A percentile compares a stretch with the other conserved stretches of the same genome.
These are phyloP conservation scores for Helogale parvula DNA, from an alignment of 2,113 vertebrate genomes.

Conservation along the genomic window DNA sequence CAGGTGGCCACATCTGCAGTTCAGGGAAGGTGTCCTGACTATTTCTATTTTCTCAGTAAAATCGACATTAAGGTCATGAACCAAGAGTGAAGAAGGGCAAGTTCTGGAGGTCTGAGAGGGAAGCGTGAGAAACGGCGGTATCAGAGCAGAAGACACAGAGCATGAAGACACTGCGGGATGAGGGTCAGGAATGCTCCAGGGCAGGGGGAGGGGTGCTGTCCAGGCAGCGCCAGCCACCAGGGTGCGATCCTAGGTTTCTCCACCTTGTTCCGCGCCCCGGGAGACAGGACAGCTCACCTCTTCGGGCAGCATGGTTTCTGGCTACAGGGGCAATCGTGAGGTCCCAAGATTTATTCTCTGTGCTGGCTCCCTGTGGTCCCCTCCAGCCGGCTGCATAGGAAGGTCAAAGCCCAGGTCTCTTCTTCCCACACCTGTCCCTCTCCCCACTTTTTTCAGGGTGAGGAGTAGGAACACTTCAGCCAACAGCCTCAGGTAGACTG, in stretches of 20 bases:
- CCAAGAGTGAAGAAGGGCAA: neutral
- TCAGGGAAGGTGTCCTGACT: neutral
- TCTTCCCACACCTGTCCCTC: neutral
- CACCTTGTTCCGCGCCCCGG: neutral
- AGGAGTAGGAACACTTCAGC: neutral
- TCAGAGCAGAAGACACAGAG: neutral
- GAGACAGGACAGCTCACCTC: neutral
- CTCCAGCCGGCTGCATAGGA: neutral
- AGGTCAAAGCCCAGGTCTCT: neutral
- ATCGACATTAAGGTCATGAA: neutral
- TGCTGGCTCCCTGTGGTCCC: neutral
- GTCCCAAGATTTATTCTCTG: neutral
- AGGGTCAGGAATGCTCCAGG: neutral
- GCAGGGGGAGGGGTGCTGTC: too few species aligned
- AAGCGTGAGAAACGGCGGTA: neutral
- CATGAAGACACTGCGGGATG: neutral
- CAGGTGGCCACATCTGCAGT: neutral
- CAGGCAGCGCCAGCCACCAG: too few species aligned
- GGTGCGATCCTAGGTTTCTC: neutral
- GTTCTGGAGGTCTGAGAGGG: neutral
- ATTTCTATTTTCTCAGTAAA: neutral
- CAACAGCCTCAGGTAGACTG: neutral
- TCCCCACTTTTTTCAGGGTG: neutral
- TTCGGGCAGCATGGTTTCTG: neutral
- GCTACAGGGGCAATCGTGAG: neutral